A percentile compares a stretch with the other conserved stretches of the same genome.
phyloP scores from a whole-genome alignment of 2,888 invertebrate genomes.

The Nephrotoma flavescens region DNA sequence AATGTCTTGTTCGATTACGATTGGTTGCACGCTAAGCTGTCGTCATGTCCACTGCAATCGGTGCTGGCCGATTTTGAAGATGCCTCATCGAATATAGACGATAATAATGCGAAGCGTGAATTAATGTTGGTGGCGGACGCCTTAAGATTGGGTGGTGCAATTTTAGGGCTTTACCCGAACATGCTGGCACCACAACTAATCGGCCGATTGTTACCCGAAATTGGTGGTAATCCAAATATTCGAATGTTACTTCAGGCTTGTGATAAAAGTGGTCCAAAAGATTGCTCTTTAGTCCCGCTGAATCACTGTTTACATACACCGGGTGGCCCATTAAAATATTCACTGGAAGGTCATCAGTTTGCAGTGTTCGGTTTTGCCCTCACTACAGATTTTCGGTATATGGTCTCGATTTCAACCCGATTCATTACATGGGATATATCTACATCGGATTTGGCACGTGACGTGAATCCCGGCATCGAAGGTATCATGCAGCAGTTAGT shows the following conservation, averaged over 20 bases:
- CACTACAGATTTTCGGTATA: slow-evolving; percentile 79
- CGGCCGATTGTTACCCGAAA: slow-evolving; percentile 84
- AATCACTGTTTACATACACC: slow-evolving; percentile 96
- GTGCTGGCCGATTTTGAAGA: slow-evolving; percentile 94
- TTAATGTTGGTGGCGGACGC: slow-evolving; percentile 88
- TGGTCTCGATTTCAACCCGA: slow-evolving; percentile 91
- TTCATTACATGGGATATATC: slow-evolving; percentile 95
- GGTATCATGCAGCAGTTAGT: slow-evolving; percentile 93
- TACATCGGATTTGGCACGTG: slow-evolving; percentile 87
- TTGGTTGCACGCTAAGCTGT: slow-evolving; percentile 92
- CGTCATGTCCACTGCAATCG: slow-evolving; percentile 88
- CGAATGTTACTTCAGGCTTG: slow-evolving; percentile 81
- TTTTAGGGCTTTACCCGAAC: slow-evolving; percentile 78
- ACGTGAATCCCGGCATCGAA: slow-evolving; percentile 83
- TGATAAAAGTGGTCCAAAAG: slow-evolving; percentile 72
- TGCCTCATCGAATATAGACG: slow-evolving; percentile 64
- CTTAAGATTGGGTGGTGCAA: slow-evolving; percentile 83
- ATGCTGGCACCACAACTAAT: slow-evolving; percentile 93
- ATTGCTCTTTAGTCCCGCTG: slow-evolving; percentile 81
- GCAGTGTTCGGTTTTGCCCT: slow-evolving; percentile 87
- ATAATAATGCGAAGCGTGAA: slow-evolving; percentile 61
- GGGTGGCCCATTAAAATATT: slow-evolving; percentile 97
- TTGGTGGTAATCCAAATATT: slow-evolving; percentile 65
- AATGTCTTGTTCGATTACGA: slow-evolving; percentile 94
- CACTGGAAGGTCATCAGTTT: slow-evolving; percentile 94